A percentile compares a stretch with the other conserved stretches of the same genome.
These are phyloP conservation scores for Ceyx cyanopectus DNA, from an alignment of 2,113 vertebrate genomes.

Conservation along the genomic window DNA sequence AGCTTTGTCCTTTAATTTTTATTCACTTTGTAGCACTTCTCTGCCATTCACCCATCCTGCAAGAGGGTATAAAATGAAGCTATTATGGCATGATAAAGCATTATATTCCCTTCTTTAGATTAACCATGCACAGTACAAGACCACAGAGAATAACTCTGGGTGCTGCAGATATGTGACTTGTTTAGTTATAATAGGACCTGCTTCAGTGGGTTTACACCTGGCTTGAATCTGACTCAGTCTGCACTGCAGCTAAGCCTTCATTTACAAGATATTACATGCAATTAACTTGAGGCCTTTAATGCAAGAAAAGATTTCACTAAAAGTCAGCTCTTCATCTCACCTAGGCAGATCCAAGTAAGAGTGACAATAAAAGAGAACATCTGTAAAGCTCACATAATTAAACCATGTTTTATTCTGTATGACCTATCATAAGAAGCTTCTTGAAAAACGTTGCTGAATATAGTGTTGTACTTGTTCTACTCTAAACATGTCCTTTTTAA, in stretches of 20 bases:
- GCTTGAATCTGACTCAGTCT: neutral
- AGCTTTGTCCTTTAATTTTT: slow-evolving; percentile 13
- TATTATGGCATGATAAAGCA: neutral
- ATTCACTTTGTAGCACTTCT: neutral
- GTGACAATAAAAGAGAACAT: neutral
- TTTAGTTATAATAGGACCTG: neutral
- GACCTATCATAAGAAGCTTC: neutral
- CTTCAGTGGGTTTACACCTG: neutral
- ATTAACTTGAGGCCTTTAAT: neutral
- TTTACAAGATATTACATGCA: neutral
- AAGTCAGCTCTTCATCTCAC: neutral
- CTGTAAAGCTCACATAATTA: neutral
- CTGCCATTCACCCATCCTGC: slow-evolving; percentile 1
- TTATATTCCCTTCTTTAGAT: neutral
- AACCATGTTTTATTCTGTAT: neutral
- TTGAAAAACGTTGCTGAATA: neutral
- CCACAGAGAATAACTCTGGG: neutral
- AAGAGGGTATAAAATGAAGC: slow-evolving; percentile 9
- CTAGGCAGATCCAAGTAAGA: neutral
- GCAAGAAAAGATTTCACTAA: neutral
- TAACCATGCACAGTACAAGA: neutral
- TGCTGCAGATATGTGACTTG: neutral
- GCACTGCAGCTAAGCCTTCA: neutral
- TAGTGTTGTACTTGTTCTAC: neutral
- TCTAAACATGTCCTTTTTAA: neutral